Percentiles rank a stretch among this genome's conserved stretches.
These are phyloP conservation scores for Phrynocephalus versicolor DNA, from an alignment of 2,113 vertebrate genomes.

Conservation along the genomic window DNA sequence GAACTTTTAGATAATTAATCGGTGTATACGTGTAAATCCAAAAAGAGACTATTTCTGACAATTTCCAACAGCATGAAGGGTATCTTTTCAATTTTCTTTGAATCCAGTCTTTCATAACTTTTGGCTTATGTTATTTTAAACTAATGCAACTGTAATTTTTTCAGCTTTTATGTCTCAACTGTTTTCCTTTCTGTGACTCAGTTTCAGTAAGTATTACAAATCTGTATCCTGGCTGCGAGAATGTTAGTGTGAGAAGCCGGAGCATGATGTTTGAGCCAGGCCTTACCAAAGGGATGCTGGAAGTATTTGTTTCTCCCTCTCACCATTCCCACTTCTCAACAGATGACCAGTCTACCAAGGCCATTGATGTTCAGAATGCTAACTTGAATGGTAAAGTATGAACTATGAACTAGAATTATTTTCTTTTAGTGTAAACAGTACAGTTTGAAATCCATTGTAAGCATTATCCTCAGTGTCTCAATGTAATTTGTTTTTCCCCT, in stretches of 20 bases:
- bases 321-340: conserved; percentile 76
- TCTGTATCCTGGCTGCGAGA: conserved; percentile 96
- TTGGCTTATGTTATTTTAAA: conserved; percentile 31
- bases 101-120: not conserved
- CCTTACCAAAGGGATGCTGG: conserved; percentile 93
- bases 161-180: conserved; percentile 47
- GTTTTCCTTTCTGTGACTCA: conserved; percentile 58
- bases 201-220: conserved; percentile 95
- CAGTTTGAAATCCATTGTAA: not conserved
- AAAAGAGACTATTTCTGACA: not conserved
- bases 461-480: not conserved
- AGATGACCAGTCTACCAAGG: conserved; percentile 89
- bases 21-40: not conserved
- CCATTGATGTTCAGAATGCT: conserved; percentile 88
- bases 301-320: conserved; percentile 86
- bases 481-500: not conserved
- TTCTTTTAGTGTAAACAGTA: not conserved
- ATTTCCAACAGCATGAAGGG: not conserved
- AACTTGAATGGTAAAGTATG: conserved; percentile 82
- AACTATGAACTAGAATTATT: not conserved
- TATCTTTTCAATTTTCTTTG: conserved; percentile 2
- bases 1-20: not conserved
- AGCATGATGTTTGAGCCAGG: conserved; percentile 99
- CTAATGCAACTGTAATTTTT: conserved; percentile 39
- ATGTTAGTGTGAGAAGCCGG: conserved; percentile 94